Base-by-base conservation (phyloP, 1,140 invertebrate genomes). In the Lepeophtheirus salmonis region DNA sequence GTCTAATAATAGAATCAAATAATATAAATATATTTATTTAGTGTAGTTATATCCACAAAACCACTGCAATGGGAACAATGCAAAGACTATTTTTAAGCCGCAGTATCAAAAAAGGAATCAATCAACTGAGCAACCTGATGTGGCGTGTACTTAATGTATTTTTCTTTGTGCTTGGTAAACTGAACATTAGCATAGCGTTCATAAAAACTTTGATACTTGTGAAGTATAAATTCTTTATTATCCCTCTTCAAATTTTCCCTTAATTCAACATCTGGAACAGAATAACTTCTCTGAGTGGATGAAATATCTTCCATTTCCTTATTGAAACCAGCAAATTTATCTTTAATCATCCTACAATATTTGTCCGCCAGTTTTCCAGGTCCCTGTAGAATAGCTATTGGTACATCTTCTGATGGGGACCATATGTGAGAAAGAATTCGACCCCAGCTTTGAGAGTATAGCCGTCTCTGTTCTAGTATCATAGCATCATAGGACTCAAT, bases 151-250 rank as follows among this genome's bases (percentile, higher is more conserved):
- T 89, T 92, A 23, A 95, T 79, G 72, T 97, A 96, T 71, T 97
- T 97, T 56, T 88, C 84, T 1, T 80, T 79, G 74, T 94, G 92
- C 72, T 94, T 96, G 6, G 87, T 86, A 69, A 97, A 97, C 17
- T 80, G 78, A 22, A 83, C 72, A 20, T 70, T 68, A 2, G 77
- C 73, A 71, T 82, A 85, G 66, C 78, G 79, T 61, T 83, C 79
- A 71, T 82, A 82, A 69, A 91, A 87, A 18, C 76, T 74, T 64
- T 79, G 78, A 71, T 94, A 92, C 67, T 81, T 79, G 0, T 88
- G 89, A 57, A 91, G 73, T 60, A 97, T 79, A 63, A 80, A 79
- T 66, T 87, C 82, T 70, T 83, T 84, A 73, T 89, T 90, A 67
- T 88, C 87, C 53, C 81, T 73, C 69, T 88, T 89, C 23, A 92